A percentile compares a stretch with the other conserved stretches of the same genome.
Conservation (phyloP, 2,888 invertebrate genomes). For the Microdon myrmicae region DNA sequence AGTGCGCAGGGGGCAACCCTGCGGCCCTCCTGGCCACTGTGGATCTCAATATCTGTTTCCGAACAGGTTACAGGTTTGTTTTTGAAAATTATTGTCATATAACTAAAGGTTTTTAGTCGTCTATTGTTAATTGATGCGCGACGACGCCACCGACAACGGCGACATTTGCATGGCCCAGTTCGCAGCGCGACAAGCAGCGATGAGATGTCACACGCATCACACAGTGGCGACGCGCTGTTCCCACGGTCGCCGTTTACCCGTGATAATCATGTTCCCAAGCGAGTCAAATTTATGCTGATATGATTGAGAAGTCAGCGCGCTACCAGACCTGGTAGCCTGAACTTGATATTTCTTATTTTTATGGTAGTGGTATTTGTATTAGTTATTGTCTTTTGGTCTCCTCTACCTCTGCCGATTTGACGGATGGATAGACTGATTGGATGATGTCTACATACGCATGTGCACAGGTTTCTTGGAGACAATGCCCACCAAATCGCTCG, state of each 20-base stretch:
- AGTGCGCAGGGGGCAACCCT: slow-evolving; percentile 5
- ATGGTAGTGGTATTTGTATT: no score
- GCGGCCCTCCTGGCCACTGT: neutral
- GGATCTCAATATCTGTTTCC: neutral
- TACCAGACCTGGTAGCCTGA: no score
- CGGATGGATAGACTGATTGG: slow-evolving; percentile 41
- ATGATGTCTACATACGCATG: slow-evolving; percentile 32
- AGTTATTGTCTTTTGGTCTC: slow-evolving; percentile 29
- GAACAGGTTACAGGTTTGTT: slow-evolving; percentile 34
- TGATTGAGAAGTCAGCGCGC: slow-evolving; percentile 48
- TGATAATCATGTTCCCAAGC: slow-evolving; percentile 40
- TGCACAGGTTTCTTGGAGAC: slow-evolving; percentile 14
- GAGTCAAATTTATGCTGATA: slow-evolving; percentile 49
- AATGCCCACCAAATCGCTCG: slow-evolving; percentile 42
- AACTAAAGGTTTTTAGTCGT: slow-evolving; percentile 19
- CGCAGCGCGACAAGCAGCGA: slow-evolving; percentile 18
- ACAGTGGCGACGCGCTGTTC: slow-evolving; percentile 4
- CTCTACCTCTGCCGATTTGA: slow-evolving; percentile 24
- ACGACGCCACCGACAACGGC: slow-evolving; percentile 1
- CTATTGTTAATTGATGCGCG: slow-evolving; percentile 19
- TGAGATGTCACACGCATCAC: slow-evolving; percentile 23
- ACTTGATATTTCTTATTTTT: no score
- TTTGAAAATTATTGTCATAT: slow-evolving; percentile 3
- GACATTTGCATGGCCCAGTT: slow-evolving; percentile 36
- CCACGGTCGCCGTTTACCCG: slow-evolving; percentile 28